These are phyloP conservation scores for Euphydryas editha DNA, from an alignment of 2,888 invertebrate species.

Conservation along the genomic window DNA sequence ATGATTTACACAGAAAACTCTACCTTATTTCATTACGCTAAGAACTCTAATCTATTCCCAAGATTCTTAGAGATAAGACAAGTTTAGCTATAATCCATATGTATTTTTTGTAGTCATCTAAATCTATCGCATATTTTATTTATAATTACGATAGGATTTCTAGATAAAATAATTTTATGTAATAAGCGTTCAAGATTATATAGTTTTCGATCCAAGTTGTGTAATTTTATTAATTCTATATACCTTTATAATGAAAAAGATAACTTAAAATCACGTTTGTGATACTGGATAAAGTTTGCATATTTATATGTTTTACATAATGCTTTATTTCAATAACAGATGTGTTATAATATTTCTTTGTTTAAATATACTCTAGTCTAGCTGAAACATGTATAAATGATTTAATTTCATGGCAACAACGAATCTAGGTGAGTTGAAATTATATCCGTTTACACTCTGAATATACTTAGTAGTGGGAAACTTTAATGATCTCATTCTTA, in stretches of 20 bases:
- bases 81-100: background rate
- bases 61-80: constrained; percentile 5
- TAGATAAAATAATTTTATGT: too few relatives aligned
- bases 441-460: constrained; percentile 8
- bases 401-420: constrained; percentile 29
- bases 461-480: background rate
- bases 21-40: background rate
- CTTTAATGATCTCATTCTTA: constrained; percentile 1
- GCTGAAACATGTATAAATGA: background rate
- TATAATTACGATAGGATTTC: background rate
- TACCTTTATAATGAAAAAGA: too few relatives aligned
- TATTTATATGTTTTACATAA: background rate
- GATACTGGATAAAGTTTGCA: too few relatives aligned
- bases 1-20: constrained; percentile 15
- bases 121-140: background rate
- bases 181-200: too few relatives aligned
- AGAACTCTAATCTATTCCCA: background rate
- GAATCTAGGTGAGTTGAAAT: constrained; percentile 18
- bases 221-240: too few relatives aligned
- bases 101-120: background rate
- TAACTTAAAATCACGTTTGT: too few relatives aligned
- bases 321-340: background rate
- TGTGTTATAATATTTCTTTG: background rate
- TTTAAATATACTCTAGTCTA: constrained; percentile 9
- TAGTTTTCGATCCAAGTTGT: background rate